Conservation (phyloP, 23 tunicate genomes). For the Ciona savignyi region DNA sequence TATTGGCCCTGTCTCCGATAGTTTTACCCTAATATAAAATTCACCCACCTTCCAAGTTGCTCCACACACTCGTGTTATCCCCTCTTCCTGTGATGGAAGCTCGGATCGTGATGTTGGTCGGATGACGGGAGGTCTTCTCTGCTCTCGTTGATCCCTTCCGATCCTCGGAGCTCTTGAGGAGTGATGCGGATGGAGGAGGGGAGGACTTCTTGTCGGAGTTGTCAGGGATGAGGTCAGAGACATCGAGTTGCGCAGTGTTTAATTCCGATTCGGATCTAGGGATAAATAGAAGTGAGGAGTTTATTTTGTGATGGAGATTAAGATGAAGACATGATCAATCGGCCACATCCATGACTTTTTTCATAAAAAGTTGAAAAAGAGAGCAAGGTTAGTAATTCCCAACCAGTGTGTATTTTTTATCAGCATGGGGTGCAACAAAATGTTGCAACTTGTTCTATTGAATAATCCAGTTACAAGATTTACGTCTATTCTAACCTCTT, state of each 20-base stretch:
- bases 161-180: not conserved
- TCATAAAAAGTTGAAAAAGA: too few relatives aligned
- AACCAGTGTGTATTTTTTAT: too few relatives aligned
- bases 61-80: slow-evolving; percentile 40
- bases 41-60: slow-evolving; percentile 28
- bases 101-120: slow-evolving; percentile 8
- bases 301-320: not conserved
- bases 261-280: slow-evolving; percentile 8
- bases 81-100: slow-evolving; percentile 1
- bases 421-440: too few relatives aligned
- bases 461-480: too few relatives aligned
- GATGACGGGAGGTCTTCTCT: not conserved
- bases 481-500: too few relatives aligned
- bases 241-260: slow-evolving; percentile 19
- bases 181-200: not conserved
- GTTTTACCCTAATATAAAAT: too few relatives aligned
- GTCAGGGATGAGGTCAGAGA: slow-evolving; percentile 11
- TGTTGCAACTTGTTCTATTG: too few relatives aligned
- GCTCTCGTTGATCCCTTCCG: slow-evolving; percentile 3
- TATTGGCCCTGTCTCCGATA: too few relatives aligned
- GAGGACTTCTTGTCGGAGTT: slow-evolving; percentile 5
- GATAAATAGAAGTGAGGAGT: not conserved
- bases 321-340: not conserved
- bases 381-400: too few relatives aligned
- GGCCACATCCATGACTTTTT: too few relatives aligned